A percentile compares a stretch with the other conserved stretches of the same genome.
Conservation (phyloP, 2,888 invertebrate species). For the Phyto melanocephala region DNA sequence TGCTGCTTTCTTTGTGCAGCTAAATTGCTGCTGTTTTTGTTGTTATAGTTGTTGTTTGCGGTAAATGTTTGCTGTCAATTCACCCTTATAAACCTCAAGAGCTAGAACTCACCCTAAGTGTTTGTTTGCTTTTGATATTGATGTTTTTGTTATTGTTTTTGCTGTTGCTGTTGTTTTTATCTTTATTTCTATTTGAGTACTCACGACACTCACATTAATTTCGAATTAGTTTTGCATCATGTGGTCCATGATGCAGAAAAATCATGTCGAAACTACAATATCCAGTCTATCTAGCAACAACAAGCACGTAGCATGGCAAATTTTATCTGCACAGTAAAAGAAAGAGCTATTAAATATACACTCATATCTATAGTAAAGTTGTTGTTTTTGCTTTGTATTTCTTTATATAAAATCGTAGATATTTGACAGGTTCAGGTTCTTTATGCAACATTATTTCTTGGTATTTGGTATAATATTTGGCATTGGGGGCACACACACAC, state of each 20-base stretch:
- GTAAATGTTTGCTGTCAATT: slow-evolving; percentile 43
- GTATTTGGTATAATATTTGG: slow-evolving; percentile 41
- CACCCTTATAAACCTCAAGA: slow-evolving; percentile 31
- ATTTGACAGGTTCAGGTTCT: slow-evolving; percentile 58
- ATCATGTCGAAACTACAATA: slow-evolving; percentile 71
- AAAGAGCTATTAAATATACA: slow-evolving; percentile 16
- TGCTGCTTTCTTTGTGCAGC: slow-evolving; percentile 11
- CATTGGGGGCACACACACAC: slow-evolving; percentile 3
- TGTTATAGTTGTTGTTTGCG: slow-evolving; percentile 13
- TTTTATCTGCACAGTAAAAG: slow-evolving; percentile 8
- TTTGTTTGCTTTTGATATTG: not conserved
- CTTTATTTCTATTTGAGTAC: slow-evolving; percentile 48
- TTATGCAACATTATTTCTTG: slow-evolving; percentile 34
- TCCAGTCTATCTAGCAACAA: not conserved
- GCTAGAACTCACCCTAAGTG: not conserved
- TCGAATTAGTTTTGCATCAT: slow-evolving; percentile 80
- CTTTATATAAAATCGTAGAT: slow-evolving; percentile 14
- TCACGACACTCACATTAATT: slow-evolving; percentile 78
- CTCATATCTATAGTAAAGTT: not conserved
- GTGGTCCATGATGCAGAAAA: slow-evolving; percentile 79
- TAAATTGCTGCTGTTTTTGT: slow-evolving; percentile 4
- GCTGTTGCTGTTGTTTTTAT: not conserved
- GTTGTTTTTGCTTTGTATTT: not conserved
- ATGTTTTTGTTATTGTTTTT: not conserved
- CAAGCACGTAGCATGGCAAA: slow-evolving; percentile 26